phyloP scores from a whole-genome alignment of 2,797 vertebrate genomes.

The Sebastes flavidus region DNA sequence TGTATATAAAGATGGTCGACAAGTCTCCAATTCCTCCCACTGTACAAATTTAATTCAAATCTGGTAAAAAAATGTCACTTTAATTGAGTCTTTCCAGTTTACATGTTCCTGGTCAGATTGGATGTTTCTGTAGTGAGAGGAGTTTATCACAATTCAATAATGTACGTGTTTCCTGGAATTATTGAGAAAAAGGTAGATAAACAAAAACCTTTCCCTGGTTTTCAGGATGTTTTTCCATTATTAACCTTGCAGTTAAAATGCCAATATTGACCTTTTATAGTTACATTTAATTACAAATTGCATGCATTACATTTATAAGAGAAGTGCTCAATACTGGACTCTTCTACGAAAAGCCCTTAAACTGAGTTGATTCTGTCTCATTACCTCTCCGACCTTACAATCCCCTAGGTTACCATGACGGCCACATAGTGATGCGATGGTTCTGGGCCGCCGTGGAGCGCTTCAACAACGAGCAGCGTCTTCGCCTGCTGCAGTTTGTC shows the following conservation, averaged over 20 bases:
- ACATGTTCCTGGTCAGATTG: too few relatives aligned
- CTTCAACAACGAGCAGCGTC: slow-evolving; percentile 96
- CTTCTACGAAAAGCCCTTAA: background rate
- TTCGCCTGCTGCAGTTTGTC: slow-evolving; percentile 94
- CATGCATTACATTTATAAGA: background rate
- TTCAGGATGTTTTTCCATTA: background rate
- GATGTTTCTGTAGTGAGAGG: too few relatives aligned
- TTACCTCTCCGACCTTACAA: background rate
- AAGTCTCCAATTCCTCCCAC: background rate
- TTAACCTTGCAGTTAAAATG: background rate
- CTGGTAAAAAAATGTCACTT: too few relatives aligned
- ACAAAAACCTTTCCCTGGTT: background rate
- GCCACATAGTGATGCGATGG: slow-evolving; percentile 97
- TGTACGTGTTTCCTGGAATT: background rate
- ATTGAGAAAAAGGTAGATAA: background rate
- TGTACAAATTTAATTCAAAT: background rate
- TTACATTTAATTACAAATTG: background rate
- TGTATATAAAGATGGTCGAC: background rate
- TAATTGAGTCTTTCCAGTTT: too few relatives aligned
- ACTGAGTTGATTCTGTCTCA: background rate
- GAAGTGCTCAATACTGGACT: background rate
- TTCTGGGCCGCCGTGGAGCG: slow-evolving; percentile 96
- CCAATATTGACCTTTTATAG: background rate
- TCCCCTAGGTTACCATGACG: slow-evolving; percentile 91
- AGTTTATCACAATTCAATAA: too few relatives aligned